Base-by-base conservation (phyloP, 2,113 vertebrate genomes). In the Hypanus sabinus region DNA sequence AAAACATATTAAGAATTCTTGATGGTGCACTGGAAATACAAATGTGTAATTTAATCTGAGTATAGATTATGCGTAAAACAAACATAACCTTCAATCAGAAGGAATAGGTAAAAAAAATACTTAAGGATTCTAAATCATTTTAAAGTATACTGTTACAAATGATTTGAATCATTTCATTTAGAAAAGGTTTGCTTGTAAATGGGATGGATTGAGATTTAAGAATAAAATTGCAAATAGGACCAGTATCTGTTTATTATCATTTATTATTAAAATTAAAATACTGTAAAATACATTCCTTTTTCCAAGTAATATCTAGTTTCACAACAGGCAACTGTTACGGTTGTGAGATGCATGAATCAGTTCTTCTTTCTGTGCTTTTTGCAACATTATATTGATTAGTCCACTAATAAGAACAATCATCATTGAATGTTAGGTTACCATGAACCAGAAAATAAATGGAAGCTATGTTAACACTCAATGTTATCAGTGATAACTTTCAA, bases 251-350 rank as follows among this genome's bases (percentile, higher is more conserved):
- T 20, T 93, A 81, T 20, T 81, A 38, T 38, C 12, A 38, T 46
- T 46, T 14, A 73, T 38, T 3, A 81, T 46, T 81, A 33, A 81
- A 81, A 81, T 16, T 55, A 73, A 57, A 30, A 38, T 55, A 93
- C 73, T 30, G 24, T 6, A 55, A 36, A 73, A 55, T 46, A 46
- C 70, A 73, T 93, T 75, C 70, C 91, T 30, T 93, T 46, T 92
- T 93, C 91, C 70, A 93, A 93, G 24, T 93, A 11, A 38, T 92
- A 22, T 92, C 65, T 38, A 93, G 36, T 46, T 71, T 9, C 90
- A 73, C 90, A 93, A 2, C 88, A 93, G 57, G 73, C 33, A 93
- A 27, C 20, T 75, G 20, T 55, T 73, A 46, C 24, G 73, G 22
- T 46, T 93, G 70, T 36, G 73, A 24, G 8, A 71, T 73, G 36